Conservation (phyloP, 2,888 invertebrate genomes). For the Altica lythri region DNA sequence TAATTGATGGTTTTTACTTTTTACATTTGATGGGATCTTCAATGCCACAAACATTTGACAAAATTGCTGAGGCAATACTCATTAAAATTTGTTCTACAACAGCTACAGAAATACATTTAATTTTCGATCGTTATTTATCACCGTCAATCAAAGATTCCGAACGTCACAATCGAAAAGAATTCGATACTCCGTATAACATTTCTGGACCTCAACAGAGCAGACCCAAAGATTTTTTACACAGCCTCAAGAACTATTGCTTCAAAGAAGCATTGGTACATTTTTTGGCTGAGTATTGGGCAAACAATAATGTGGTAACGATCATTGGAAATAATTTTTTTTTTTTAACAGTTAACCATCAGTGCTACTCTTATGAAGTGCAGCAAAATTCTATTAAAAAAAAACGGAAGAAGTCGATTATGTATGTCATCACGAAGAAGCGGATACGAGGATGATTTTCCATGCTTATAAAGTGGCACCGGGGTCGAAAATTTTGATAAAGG, state of each 20-base stretch:
- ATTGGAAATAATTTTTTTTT: conserved; percentile 38
- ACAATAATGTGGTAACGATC: conserved; percentile 38
- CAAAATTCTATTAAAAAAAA: conserved; percentile 29
- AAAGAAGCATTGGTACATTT: conserved; percentile 46
- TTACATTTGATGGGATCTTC: conserved; percentile 38
- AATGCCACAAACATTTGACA: conserved; percentile 44
- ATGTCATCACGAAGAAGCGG: conserved; percentile 44
- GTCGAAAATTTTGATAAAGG: too few relatives aligned
- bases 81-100: conserved; percentile 40
- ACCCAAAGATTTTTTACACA: conserved; percentile 44
- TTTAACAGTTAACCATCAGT: conserved; percentile 29
- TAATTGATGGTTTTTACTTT: conserved; percentile 45
- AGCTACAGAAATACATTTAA: conserved; percentile 41
- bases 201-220: conserved; percentile 43
- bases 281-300: conserved; percentile 43
- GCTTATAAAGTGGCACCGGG: conserved; percentile 28
- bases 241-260: conserved; percentile 45
- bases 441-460: conserved; percentile 39
- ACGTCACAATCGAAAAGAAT: conserved; percentile 38
- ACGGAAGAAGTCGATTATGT: conserved; percentile 36
- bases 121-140: conserved; percentile 47
- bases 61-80: conserved; percentile 43
- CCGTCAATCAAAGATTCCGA: conserved; percentile 38
- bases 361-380: conserved; percentile 28
- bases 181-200: conserved; percentile 42